Evolutionary conservation across 2,113 vertebrate genomes (phyloP).

Genomic region (Sorex araneus): DNA sequence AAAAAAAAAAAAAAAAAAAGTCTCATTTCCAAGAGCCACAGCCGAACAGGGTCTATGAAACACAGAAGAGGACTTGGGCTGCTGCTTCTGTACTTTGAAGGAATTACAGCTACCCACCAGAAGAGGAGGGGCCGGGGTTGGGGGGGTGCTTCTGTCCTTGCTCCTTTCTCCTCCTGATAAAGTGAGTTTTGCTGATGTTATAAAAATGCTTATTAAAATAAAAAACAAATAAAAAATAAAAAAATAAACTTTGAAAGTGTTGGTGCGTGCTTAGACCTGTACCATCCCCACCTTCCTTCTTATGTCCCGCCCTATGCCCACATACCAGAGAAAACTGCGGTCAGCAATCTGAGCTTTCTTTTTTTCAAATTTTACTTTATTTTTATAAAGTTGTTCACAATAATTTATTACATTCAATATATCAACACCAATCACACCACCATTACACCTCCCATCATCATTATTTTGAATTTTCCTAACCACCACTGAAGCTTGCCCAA

Average conservation of each 20-base stretch:
- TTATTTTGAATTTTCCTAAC: too few relatives aligned
- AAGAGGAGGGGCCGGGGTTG: neutral
- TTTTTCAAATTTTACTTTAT: too few relatives aligned
- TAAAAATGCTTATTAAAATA: constrained; percentile 18
- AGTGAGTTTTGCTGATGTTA: neutral
- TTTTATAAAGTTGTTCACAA: too few relatives aligned
- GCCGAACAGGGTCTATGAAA: neutral
- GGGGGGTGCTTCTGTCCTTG: neutral
- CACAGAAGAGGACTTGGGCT: neutral
- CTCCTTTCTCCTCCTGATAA: neutral
- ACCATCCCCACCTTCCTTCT: neutral
- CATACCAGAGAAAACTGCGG: too few relatives aligned
- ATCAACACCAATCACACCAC: too few relatives aligned
- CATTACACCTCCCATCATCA: too few relatives aligned
- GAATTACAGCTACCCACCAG: neutral
- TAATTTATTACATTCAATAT: too few relatives aligned
- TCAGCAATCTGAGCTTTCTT: too few relatives aligned
- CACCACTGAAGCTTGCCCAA: too few relatives aligned
- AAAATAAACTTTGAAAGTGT: neutral
- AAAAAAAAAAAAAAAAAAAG: neutral
- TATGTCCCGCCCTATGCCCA: neutral
- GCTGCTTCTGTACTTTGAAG: neutral
- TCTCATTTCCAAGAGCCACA: neutral
- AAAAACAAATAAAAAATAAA: neutral
- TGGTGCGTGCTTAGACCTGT: neutral